Evolutionary conservation across 1,140 invertebrate species (phyloP), one percentile per base, ranked within the genome.

Genomic region (Ips typographus): DNA sequence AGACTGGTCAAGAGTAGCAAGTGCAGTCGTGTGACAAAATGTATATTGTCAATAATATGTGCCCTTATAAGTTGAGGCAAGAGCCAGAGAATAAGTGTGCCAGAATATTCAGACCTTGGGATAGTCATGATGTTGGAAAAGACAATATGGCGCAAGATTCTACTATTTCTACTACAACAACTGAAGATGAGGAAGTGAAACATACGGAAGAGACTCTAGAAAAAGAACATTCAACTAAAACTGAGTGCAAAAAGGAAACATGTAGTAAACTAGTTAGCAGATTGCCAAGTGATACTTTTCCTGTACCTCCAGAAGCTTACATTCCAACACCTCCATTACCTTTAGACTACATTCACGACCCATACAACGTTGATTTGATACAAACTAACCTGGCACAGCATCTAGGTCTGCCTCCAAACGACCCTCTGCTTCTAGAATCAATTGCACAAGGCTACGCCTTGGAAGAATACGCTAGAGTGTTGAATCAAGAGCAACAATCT

Each of bases 381-480:
- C 76, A 81, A 39, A 69, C 72, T 4, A 83, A 84, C 61, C 80
- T 85, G 36, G 82, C 83, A 0, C 83, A 85, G 68, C 78, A 81
- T 3, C 74, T 84, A 56, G 83, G 83, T 1, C 78, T 84, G 2
- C 77, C 82, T 4, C 80, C 83, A 8, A 81, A 79, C 4, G 84
- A 85, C 75, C 82, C 84, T 0, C 67, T 85, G 5, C 74, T 85
- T 2, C 47, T 80, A 43, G 85, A 85, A 76, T 83, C 82, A 1
- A 64, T 86, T 70, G 81, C 83, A 2, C 84, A 85, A 77, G 84
- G 83, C 4, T 85, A 84, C 70, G 84, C 84, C 38, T 52, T 79
- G 82, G 88, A 90, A 73, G 88, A 89, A 77, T 89, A 89, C 74
- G 85, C 85, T 0, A 83, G 88, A 72, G 85, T 89, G 57, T 77